Conservation (phyloP, 2,113 vertebrate genomes). For the Corythornis vintsioides region DNA sequence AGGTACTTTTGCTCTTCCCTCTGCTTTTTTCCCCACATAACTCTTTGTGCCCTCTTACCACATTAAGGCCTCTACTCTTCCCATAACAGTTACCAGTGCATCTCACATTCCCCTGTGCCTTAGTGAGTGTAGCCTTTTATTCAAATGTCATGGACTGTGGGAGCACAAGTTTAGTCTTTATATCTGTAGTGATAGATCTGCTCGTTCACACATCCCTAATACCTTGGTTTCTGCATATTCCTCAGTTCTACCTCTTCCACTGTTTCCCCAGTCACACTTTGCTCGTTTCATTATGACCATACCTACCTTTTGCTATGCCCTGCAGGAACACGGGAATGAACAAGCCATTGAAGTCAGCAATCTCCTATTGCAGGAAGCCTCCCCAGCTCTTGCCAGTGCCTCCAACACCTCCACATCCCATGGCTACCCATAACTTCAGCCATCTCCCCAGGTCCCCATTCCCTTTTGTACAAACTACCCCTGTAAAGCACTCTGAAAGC, state of each 20-base stretch:
- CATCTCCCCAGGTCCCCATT: neutral
- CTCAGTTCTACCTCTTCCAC: too few species aligned
- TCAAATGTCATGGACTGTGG: too few species aligned
- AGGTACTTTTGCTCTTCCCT: neutral
- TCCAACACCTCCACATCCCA: neutral
- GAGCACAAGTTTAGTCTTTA: too few species aligned
- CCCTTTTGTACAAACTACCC: neutral
- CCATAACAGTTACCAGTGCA: too few species aligned
- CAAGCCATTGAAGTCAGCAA: neutral
- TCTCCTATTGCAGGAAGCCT: neutral
- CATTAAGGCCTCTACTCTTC: too few species aligned
- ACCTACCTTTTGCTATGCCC: neutral
- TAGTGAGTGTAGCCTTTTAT: too few species aligned
- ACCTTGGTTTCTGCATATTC: too few species aligned
- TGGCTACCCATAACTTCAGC: neutral
- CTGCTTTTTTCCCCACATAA: neutral
- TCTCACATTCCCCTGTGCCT: too few species aligned
- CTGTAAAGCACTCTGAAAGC: neutral
- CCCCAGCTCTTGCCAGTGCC: neutral
- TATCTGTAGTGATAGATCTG: too few species aligned
- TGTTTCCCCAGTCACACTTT: too few species aligned
- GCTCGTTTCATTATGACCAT: too few species aligned
- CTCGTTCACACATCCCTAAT: too few species aligned
- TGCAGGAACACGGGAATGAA: neutral
- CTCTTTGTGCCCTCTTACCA: neutral